phyloP scores from a whole-genome alignment of 2,888 invertebrate species.

The Zonitis immaculata region DNA sequence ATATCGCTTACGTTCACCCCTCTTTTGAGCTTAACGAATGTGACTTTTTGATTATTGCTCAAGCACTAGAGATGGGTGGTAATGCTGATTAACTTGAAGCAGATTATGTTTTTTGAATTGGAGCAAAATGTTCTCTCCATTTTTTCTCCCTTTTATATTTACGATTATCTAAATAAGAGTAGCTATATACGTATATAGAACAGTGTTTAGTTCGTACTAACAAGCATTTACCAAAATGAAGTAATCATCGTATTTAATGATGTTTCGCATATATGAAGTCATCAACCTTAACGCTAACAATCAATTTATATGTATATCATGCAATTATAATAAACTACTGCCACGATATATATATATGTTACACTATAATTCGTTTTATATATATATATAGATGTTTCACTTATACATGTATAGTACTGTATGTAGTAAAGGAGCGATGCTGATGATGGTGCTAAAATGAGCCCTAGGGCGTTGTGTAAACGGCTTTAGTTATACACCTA shows the following conservation, averaged over 20 bases:
- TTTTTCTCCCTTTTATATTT: too few relatives aligned
- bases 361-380: too few relatives aligned
- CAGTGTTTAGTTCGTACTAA: neutral
- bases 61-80: too few relatives aligned
- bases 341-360: too few relatives aligned
- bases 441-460: constrained; percentile 34
- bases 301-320: constrained; percentile 51
- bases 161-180: too few relatives aligned
- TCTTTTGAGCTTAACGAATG: too few relatives aligned
- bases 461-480: constrained; percentile 31
- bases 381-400: neutral
- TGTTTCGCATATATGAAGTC: constrained; percentile 43
- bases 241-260: constrained; percentile 37
- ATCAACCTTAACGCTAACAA: constrained; percentile 45
- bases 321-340: constrained; percentile 40
- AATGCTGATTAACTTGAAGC: too few relatives aligned
- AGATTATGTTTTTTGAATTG: too few relatives aligned
- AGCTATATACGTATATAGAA: too few relatives aligned
- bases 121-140: too few relatives aligned
- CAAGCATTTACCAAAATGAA: constrained; percentile 31
- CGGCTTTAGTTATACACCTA: constrained; percentile 21
- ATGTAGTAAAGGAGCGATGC: neutral
- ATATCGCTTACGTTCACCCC: too few relatives aligned
- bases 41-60: too few relatives aligned
- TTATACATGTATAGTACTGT: neutral